Percentiles rank a stretch among this genome's conserved stretches.
phyloP scores from a whole-genome alignment of 2,113 vertebrate genomes.

The Solenodon paradoxus region DNA sequence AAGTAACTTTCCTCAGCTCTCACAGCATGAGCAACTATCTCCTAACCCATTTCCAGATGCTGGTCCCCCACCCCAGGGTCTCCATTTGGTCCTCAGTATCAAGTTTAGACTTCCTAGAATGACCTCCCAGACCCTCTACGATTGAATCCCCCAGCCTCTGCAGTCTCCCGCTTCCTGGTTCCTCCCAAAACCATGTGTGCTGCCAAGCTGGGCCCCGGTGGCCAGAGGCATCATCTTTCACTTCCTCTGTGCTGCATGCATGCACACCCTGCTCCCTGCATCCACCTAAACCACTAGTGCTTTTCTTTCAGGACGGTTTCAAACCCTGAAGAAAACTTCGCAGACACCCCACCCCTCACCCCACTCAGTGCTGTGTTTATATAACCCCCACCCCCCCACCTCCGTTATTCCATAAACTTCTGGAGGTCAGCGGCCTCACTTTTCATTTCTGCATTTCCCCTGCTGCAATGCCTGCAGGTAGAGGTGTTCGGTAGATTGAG shows the following conservation, averaged over 20 bases:
- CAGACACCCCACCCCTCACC: background rate
- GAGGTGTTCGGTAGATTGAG: background rate
- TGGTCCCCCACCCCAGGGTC: background rate
- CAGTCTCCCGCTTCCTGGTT: background rate
- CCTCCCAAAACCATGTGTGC: background rate
- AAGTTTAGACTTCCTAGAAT: background rate
- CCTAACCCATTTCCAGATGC: background rate
- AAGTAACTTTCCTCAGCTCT: background rate
- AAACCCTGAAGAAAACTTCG: background rate
- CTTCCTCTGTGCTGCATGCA: background rate
- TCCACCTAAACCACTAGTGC: background rate
- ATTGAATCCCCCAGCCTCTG: background rate
- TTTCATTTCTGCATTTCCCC: background rate
- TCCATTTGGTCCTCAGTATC: rapidly evolving
- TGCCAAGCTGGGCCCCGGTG: rapidly evolving
- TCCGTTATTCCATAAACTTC: background rate
- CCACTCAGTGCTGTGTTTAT: background rate
- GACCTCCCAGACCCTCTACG: rapidly evolving
- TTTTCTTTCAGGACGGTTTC: background rate
- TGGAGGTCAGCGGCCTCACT: background rate
- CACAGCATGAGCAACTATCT: too few relatives aligned
- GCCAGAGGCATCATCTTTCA: background rate
- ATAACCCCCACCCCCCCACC: too few relatives aligned
- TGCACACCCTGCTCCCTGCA: background rate
- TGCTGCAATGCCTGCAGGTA: background rate